Percentiles rank a stretch among this genome's conserved stretches.
Evolutionary conservation across 2,888 invertebrate genomes (phyloP).

Genomic region (Drosophila pseudotakahashii): DNA sequence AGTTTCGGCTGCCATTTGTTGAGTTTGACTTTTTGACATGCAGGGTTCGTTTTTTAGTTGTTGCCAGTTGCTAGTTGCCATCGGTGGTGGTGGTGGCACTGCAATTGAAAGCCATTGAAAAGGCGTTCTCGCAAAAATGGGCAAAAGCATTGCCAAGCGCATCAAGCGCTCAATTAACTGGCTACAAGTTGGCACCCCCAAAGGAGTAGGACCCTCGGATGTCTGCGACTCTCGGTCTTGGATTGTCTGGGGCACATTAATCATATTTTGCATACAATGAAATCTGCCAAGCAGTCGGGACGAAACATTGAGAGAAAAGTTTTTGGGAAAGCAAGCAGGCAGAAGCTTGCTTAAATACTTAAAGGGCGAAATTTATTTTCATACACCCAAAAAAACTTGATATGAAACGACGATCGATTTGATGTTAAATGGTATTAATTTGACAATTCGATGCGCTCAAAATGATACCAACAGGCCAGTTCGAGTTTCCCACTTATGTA

Average conservation of each 20-base stretch:
- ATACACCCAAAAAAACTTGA: too few species aligned
- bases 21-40: constrained; percentile 49
- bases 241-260: constrained; percentile 60
- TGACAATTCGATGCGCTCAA: too few species aligned
- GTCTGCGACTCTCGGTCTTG: constrained; percentile 36
- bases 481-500: too few species aligned
- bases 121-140: constrained; percentile 52
- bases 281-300: constrained; percentile 37
- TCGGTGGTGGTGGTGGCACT: constrained; percentile 18
- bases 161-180: constrained; percentile 70
- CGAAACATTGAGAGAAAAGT: constrained; percentile 17
- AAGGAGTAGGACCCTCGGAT: constrained; percentile 11
- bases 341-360: neutral
- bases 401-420: too few species aligned
- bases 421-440: too few species aligned
- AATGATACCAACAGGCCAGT: too few species aligned
- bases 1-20: constrained; percentile 53
- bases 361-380: neutral
- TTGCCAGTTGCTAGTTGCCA: neutral
- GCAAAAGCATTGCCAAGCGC: constrained; percentile 11
- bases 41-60: constrained; percentile 32
- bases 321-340: neutral
- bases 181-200: constrained; percentile 50
- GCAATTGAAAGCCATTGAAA: constrained; percentile 58
- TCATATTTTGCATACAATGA: constrained; percentile 73